Conservation (phyloP, 2,113 vertebrate genomes). For the Egretta garzetta region DNA sequence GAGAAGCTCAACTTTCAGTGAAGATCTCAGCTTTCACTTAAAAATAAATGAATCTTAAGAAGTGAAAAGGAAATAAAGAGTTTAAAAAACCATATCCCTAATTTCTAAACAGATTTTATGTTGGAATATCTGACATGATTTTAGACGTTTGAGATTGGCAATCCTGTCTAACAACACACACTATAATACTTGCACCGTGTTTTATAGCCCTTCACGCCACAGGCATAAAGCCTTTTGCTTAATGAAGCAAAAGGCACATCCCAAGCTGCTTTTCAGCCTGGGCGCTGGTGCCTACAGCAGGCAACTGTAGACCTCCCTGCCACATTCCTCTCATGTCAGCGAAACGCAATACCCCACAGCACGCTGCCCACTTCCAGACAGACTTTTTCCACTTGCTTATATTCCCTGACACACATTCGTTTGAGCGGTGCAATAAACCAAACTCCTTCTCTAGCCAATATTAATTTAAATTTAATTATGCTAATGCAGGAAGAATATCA, state of each 20-base stretch:
- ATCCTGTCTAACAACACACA: not conserved
- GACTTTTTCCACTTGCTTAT: conserved; percentile 30
- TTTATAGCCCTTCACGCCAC: not conserved
- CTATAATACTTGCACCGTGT: not conserved
- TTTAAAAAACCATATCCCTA: not conserved
- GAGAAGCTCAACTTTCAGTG: not conserved
- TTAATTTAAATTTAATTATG: not conserved
- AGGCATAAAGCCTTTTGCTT: not conserved
- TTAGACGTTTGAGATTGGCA: not conserved
- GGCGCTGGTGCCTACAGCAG: not conserved
- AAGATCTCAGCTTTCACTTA: conserved; percentile 18
- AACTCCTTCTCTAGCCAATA: not conserved
- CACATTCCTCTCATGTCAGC: conserved; percentile 34
- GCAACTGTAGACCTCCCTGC: conserved; percentile 27
- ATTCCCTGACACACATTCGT: not conserved
- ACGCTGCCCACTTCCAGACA: not conserved
- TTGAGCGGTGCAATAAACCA: not conserved
- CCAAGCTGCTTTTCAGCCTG: conserved; percentile 8
- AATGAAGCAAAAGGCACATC: conserved; percentile 30
- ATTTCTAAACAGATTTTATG: not conserved
- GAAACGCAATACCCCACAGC: conserved; percentile 25
- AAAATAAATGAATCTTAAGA: conserved; percentile 5
- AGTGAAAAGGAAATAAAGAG: not conserved
- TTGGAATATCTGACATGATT: not conserved
- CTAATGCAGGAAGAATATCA: not conserved